Evolutionary conservation across 2,797 vertebrate species (phyloP).

Genomic region (Notolepis coatsorum): DNA sequence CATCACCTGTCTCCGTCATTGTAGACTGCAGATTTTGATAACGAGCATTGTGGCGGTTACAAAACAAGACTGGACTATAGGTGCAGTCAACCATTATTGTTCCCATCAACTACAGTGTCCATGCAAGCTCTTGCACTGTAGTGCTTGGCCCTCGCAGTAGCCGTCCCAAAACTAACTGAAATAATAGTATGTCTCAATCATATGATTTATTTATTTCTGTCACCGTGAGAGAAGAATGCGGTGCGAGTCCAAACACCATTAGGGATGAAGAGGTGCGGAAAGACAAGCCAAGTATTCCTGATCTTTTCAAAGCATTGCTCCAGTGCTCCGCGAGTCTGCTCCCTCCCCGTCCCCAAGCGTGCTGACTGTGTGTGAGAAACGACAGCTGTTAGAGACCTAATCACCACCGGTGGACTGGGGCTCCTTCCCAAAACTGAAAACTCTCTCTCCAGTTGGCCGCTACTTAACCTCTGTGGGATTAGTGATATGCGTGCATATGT

Average conservation of each 20-base stretch:
- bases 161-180: constrained; percentile 8
- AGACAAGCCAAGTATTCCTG: constrained; percentile 37
- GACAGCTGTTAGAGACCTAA: constrained; percentile 68
- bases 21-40: background rate
- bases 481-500: background rate
- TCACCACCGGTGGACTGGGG: constrained; percentile 28
- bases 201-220: constrained; percentile 41
- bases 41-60: background rate
- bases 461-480: constrained; percentile 22
- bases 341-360: constrained; percentile 1
- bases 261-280: constrained; percentile 34
- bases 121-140: background rate
- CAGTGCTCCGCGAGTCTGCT: constrained; percentile 27
- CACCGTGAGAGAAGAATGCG: constrained; percentile 33
- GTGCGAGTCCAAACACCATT: constrained; percentile 27
- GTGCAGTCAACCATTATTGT: background rate
- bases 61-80: background rate
- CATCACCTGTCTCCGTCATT: background rate
- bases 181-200: constrained; percentile 12
- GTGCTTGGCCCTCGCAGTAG: background rate
- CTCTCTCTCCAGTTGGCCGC: constrained; percentile 24
- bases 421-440: constrained; percentile 23
- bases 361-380: constrained; percentile 43
- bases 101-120: background rate
- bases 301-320: constrained; percentile 14